These are phyloP conservation scores for Anas flavirostris DNA, from an alignment of 2,797 vertebrate genomes.

Conservation along the genomic window DNA sequence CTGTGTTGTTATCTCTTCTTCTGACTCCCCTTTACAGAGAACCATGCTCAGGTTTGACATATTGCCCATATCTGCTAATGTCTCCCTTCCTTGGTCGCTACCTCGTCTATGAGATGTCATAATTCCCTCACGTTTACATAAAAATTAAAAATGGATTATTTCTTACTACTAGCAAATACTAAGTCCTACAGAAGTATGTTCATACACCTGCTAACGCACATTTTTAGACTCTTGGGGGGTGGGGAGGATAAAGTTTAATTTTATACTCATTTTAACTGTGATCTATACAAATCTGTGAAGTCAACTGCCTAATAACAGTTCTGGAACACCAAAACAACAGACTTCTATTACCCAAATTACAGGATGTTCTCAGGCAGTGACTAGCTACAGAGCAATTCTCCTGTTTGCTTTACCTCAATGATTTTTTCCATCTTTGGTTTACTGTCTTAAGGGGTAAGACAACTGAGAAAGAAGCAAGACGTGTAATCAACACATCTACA, in stretches of 20 bases:
- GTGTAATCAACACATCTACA: neutral
- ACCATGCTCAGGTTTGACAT: neutral
- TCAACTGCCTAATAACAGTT: neutral
- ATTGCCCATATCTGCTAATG: neutral
- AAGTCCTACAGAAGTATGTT: neutral
- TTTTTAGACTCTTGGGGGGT: neutral
- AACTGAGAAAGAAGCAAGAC: neutral
- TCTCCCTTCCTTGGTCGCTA: neutral
- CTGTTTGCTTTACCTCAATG: neutral
- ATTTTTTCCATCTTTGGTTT: neutral
- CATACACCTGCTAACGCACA: neutral
- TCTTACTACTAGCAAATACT: neutral
- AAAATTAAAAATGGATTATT: neutral
- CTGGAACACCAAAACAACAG: neutral
- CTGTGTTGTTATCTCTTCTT: neutral
- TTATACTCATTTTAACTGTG: neutral
- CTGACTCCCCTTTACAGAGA: rapidly evolving
- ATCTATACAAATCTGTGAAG: neutral
- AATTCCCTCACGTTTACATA: neutral
- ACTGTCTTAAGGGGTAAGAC: neutral
- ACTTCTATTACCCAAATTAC: neutral
- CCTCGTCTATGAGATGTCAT: neutral
- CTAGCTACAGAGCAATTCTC: neutral
- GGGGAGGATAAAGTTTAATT: neutral
- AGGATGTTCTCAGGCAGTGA: neutral